Evolutionary conservation across 2,888 invertebrate genomes (phyloP), one percentile per base, ranked within the genome.

Genomic region (Nomada hirtipes): DNA sequence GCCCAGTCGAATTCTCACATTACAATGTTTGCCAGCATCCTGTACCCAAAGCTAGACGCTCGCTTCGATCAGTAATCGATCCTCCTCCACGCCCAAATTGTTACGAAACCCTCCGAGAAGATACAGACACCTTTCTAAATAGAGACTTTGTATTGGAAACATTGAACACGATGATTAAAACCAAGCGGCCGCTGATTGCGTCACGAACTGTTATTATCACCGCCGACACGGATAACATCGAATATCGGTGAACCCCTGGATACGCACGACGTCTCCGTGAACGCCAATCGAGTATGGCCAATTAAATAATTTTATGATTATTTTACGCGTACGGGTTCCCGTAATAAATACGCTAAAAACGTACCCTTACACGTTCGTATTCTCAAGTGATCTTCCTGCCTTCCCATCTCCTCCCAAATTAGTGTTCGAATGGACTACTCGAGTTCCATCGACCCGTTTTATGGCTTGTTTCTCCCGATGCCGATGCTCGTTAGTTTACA

Each of bases 291-390:
- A 52, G 53, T 20, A 59, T 29, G 23, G 68, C 59, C 70, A 82
- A 88, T 87, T 77, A 84, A 88, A 86, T 52, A 44, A 60, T 76
- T 87, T 87, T 86, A 88, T 55, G 86, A 75, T 77, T 77, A 53
- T 79, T 76, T 76, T 47, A 80, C 78, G 83, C 61, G 67, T 77
- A 77, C 74, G 71, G 29, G 13, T 57, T 65, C 42, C 42, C 64
- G 64, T 75, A 82, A 88, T 84, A 79, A 88, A 88, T 65, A 86
- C 79, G 82, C 86, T 76, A 76, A 67, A 36, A 64, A 60, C 52
- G 57, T 47, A 52, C 20, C 50, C 59, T 68, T 36, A n/a, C 44
- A 11, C 36, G n/a, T 23, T 53, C 20, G 18, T 36, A 36, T 60
- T 59, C 52, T 63, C 15, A 64, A 42, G 53, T 52, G 50, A 36